These are phyloP conservation scores for Morpho achilles DNA, from an alignment of 2,888 invertebrate species.

Conservation along the genomic window DNA sequence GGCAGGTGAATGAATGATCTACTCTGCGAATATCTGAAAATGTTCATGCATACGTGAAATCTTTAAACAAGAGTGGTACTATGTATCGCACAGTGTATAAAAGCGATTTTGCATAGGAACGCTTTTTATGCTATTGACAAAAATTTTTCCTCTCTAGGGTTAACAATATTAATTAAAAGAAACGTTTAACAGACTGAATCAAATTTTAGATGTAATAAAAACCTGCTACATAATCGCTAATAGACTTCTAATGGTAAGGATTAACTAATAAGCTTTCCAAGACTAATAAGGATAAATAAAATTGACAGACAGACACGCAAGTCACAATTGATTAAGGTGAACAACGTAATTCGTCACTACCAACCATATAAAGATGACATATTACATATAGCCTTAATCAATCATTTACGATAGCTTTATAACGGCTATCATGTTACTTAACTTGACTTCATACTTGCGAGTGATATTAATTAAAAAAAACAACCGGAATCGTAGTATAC, in stretches of 20 bases:
- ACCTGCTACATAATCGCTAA: not conserved
- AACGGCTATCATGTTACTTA: not conserved
- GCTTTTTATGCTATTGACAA: not conserved
- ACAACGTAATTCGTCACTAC: conserved; percentile 3
- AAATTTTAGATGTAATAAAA: not conserved
- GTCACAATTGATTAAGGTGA: conserved; percentile 13
- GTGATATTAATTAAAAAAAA: too few species aligned
- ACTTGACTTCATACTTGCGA: too few species aligned
- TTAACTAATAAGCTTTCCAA: not conserved
- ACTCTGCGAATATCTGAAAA: too few species aligned
- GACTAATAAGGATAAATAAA: not conserved
- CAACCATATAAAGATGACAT: conserved; percentile 4
- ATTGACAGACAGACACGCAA: conserved; percentile 6
- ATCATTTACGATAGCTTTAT: conserved; percentile 8
- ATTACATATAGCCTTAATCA: conserved; percentile 7
- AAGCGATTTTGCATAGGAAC: too few species aligned
- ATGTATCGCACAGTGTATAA: too few species aligned
- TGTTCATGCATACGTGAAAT: too few species aligned
- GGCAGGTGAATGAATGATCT: too few species aligned
- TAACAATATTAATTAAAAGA: not conserved
- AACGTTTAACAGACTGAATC: not conserved
- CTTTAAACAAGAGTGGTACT: too few species aligned
- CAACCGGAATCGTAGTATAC: too few species aligned
- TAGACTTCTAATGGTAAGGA: not conserved
- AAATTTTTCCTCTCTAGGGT: not conserved